A percentile compares a stretch with the other conserved stretches of the same genome.
Evolutionary conservation across 2,888 invertebrate genomes (phyloP).

Genomic region (Melieria picta): DNA sequence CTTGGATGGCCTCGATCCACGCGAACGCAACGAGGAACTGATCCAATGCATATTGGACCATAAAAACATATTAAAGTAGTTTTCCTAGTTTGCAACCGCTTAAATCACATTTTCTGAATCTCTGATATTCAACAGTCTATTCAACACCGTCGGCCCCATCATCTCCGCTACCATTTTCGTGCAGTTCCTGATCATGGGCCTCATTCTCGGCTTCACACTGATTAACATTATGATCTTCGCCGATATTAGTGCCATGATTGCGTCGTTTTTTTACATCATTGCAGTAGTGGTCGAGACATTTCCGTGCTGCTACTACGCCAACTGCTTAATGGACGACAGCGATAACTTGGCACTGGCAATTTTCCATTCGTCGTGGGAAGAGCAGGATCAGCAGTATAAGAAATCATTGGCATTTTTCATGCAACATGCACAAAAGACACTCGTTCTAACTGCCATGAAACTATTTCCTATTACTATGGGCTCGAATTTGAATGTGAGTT

Average conservation of each 20-base stretch:
- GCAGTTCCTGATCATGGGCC: slow-evolving; percentile 43
- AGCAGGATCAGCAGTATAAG: slow-evolving; percentile 34
- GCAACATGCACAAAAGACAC: slow-evolving; percentile 39
- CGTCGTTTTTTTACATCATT: slow-evolving; percentile 40
- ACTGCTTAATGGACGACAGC: slow-evolving; percentile 40
- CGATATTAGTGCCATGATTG: slow-evolving; percentile 36
- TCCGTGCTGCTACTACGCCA: slow-evolving; percentile 43
- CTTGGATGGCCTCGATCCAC: background rate
- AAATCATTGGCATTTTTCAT: slow-evolving; percentile 44
- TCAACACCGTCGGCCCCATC: background rate
- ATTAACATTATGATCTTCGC: slow-evolving; percentile 46
- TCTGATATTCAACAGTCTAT: slow-evolving; percentile 34
- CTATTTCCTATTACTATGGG: slow-evolving; percentile 45
- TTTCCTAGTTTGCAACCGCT: no score
- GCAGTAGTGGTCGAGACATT: slow-evolving; percentile 41
- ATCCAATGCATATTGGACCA: no score
- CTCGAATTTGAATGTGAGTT: slow-evolving; percentile 47
- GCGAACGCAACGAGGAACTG: background rate
- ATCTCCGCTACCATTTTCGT: slow-evolving; percentile 47
- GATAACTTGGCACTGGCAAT: slow-evolving; percentile 38
- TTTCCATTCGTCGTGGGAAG: slow-evolving; percentile 44
- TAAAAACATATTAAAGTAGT: no score
- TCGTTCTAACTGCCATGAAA: slow-evolving; percentile 43
- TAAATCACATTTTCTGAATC: background rate
- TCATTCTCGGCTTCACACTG: slow-evolving; percentile 36